Percentiles rank a stretch among this genome's conserved stretches.
Evolutionary conservation across 2,797 vertebrate species (phyloP).

Genomic region (Benthosema pterotum): DNA sequence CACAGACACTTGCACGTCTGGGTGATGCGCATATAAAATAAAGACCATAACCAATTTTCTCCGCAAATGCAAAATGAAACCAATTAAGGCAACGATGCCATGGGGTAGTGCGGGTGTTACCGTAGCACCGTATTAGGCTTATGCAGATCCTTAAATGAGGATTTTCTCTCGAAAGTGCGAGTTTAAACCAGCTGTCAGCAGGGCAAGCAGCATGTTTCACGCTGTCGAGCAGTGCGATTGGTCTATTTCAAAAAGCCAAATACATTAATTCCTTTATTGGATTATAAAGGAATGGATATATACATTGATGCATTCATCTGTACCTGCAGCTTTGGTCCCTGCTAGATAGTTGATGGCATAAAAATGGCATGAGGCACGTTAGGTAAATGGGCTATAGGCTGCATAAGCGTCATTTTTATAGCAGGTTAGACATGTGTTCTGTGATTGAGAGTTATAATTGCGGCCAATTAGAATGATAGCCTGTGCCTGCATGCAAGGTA

Average conservation of each 20-base stretch:
- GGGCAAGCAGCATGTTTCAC: conserved; percentile 21
- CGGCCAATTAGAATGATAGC: conserved; percentile 76
- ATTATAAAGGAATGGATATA: too few species aligned
- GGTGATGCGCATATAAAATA: neutral
- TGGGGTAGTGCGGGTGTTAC: neutral
- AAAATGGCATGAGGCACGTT: conserved; percentile 7
- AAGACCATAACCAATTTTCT: too few species aligned
- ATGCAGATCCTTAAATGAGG: conserved; percentile 25
- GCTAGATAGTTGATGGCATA: too few species aligned
- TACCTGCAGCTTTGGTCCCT: too few species aligned
- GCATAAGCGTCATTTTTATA: conserved; percentile 40
- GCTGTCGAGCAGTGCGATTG: neutral
- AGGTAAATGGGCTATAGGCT: conserved; percentile 41
- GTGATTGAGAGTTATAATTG: conserved; percentile 55
- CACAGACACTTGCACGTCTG: neutral
- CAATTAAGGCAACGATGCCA: neutral
- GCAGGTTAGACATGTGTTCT: conserved; percentile 51
- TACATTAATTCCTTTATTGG: too few species aligned
- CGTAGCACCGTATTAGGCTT: conserved; percentile 8
- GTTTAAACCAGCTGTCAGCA: neutral
- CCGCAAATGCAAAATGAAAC: neutral
- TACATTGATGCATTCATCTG: too few species aligned
- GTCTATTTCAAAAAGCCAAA: too few species aligned
- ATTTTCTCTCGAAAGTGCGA: neutral
- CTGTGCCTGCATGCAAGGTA: conserved; percentile 58